Base-by-base conservation (phyloP, 2,113 vertebrate species). In the Anas platyrhynchos region DNA sequence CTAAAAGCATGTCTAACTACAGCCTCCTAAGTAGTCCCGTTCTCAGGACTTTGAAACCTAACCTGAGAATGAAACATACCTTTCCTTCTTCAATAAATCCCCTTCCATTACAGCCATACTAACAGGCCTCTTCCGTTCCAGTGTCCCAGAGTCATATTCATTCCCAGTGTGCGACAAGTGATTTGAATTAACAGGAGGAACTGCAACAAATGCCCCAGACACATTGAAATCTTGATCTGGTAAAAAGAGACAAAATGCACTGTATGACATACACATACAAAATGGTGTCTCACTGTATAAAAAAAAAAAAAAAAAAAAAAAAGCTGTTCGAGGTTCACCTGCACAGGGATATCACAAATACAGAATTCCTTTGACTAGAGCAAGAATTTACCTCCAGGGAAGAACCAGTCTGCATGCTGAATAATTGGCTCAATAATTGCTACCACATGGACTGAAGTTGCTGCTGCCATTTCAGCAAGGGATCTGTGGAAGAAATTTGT, bases 391-490 rank as follows among this genome's bases (percentile, higher is more conserved):
- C 99, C 99, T 96, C 98, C 99, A 56, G 99, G 99, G 95, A 99
- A 99, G 98, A 99, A 99, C 99, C 99, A 99, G 98, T 99, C 98
- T 2, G 99, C 99, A 0, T 99, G 99, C 96, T 99, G 99, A 93
- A 99, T 99, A 85, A 99, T 99, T 66, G 99, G 99, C 75, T 99
- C 99, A 16, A 99, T 98, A 43, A 99, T 99, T 2, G 99, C 98
- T 16, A 99, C 99, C 96, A 99, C 99, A 1, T 99, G 99, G 85
- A 99, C 99, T 0, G 99, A 99, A 8, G 99, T 99, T 56, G 99
- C 99, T 43, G 99, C 99, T 80, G 99, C 99, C 98, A 99, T 99
- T 93, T 99, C 99, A 43, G 99, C 99, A 71, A 99, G 98, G 29
- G 98, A 99, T 94, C 99, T 99, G 97, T 26, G 83, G 93, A 83